Evolutionary conservation across 2,888 invertebrate genomes (phyloP).

Genomic region (Eremobia ochroleuca): DNA sequence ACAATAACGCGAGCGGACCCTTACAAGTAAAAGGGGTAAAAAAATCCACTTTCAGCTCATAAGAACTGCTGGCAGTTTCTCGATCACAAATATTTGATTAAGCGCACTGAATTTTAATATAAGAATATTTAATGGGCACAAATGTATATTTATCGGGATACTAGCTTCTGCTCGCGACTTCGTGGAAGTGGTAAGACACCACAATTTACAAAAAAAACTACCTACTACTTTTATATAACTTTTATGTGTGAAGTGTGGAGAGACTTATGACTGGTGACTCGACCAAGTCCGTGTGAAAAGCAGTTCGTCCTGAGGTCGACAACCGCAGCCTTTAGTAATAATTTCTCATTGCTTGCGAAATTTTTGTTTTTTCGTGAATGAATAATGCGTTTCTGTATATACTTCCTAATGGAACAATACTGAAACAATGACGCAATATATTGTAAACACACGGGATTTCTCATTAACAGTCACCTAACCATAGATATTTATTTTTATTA

Average conservation of each 20-base stretch:
- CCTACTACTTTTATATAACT: too few species aligned
- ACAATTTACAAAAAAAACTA: too few species aligned
- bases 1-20: conserved; percentile 75
- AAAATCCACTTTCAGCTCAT: conserved; percentile 62
- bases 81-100: conserved; percentile 62
- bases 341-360: too few species aligned
- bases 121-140: conserved; percentile 16
- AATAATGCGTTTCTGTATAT: not conserved
- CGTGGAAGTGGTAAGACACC: not conserved
- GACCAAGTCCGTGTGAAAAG: too few species aligned
- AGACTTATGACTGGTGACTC: too few species aligned
- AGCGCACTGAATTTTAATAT: conserved; percentile 52
- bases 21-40: conserved; percentile 73
- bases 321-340: too few species aligned
- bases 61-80: conserved; percentile 54
- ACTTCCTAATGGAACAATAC: not conserved
- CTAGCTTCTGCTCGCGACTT: not conserved
- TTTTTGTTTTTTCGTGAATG: not conserved
- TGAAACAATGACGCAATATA: not conserved
- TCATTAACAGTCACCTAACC: not conserved
- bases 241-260: too few species aligned
- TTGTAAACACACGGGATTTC: not conserved
- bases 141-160: conserved; percentile 28
- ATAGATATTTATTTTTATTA: not conserved
- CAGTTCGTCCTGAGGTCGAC: too few species aligned